phyloP scores from a whole-genome alignment of 2,888 invertebrate species.

The Macrosiphum euphorbiae region DNA sequence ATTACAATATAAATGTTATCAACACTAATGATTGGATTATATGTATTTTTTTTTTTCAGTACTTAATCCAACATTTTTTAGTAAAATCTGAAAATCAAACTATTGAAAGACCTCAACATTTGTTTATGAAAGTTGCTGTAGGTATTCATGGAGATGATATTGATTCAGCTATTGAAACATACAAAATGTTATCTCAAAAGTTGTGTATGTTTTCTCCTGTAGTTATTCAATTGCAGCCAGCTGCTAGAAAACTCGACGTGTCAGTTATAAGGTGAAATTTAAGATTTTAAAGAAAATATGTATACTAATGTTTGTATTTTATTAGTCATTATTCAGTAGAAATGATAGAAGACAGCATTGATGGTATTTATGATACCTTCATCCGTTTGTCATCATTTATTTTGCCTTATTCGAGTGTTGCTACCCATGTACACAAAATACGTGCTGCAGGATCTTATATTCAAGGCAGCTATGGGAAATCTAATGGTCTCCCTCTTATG shows the following conservation, averaged over 20 bases:
- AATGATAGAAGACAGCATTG: constrained; percentile 94
- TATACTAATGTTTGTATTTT: not conserved
- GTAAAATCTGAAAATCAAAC: constrained; percentile 92
- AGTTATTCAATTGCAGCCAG: constrained; percentile 40
- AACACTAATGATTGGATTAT: not conserved
- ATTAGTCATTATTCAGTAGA: constrained; percentile 91
- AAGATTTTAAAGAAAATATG: not conserved
- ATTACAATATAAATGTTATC: not conserved
- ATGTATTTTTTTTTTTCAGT: constrained; percentile 71
- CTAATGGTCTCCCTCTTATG: constrained; percentile 97
- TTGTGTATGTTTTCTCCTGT: constrained; percentile 96
- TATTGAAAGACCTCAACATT: constrained; percentile 96
- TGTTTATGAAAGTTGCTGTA: constrained; percentile 97
- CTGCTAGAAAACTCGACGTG: constrained; percentile 29
- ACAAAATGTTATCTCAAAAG: constrained; percentile 92
- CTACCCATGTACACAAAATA: constrained; percentile 95
- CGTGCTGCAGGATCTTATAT: constrained; percentile 92
- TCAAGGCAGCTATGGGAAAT: constrained; percentile 93
- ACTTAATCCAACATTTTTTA: constrained; percentile 93
- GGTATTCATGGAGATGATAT: constrained; percentile 98
- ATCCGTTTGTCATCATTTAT: constrained; percentile 95
- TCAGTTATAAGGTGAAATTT: constrained; percentile 39
- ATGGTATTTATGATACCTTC: constrained; percentile 93
- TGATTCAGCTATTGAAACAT: constrained; percentile 92
- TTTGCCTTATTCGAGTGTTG: constrained; percentile 97